Percentiles rank a stretch among this genome's conserved stretches.
Conservation (phyloP, 2,113 vertebrate species). For the Neopipo cinnamomea region DNA sequence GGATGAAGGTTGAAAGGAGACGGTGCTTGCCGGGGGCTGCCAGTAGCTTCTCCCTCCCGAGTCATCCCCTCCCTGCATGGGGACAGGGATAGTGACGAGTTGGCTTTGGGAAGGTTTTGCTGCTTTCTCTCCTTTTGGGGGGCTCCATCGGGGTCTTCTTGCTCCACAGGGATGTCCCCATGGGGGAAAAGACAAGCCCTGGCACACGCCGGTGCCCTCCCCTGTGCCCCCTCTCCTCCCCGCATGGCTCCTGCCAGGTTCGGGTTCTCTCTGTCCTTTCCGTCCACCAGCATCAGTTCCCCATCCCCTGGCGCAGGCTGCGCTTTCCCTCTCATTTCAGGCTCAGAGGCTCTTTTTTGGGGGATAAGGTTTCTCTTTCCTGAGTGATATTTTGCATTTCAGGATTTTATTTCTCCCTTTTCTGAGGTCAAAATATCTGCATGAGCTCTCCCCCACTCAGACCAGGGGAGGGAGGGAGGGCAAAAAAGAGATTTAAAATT, state of each 20-base stretch:
- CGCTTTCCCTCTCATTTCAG: background rate
- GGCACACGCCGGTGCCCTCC: background rate
- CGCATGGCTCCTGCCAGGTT: rapidly evolving
- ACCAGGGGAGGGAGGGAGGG: background rate
- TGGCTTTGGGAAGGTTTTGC: background rate
- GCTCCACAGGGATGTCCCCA: background rate
- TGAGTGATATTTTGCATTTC: background rate
- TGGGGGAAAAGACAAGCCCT: background rate
- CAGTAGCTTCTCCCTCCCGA: background rate
- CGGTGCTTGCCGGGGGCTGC: background rate
- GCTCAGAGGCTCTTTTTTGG: rapidly evolving
- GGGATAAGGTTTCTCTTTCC: background rate
- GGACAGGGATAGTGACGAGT: background rate
- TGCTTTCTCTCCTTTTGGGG: background rate
- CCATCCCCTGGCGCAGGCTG: background rate
- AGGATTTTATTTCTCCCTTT: background rate
- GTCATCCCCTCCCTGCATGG: background rate
- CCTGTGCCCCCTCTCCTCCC: background rate
- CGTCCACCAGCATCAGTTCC: background rate
- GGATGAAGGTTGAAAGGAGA: constrained; percentile 53
- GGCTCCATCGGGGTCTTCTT: background rate
- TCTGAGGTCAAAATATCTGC: background rate
- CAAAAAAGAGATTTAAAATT: background rate
- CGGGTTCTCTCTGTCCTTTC: background rate
- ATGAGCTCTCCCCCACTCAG: background rate